Evolutionary conservation across 1,140 invertebrate species (phyloP).

Genomic region (Cydia fagiglandana): DNA sequence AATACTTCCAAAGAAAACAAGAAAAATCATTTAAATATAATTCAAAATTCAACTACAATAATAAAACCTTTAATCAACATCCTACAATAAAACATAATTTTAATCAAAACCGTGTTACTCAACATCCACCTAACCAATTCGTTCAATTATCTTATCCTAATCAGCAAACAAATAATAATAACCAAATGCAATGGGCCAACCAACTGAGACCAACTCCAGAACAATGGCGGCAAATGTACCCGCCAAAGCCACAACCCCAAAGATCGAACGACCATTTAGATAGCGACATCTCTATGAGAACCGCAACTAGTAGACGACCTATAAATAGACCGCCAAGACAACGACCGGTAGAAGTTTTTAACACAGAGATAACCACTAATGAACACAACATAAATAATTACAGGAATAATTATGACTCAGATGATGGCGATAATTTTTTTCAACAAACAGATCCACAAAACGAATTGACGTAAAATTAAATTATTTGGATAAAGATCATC

Average conservation of each 20-base stretch:
- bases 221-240: too few species aligned
- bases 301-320: background rate
- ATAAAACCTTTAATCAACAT: too few species aligned
- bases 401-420: background rate
- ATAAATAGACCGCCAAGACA: background rate
- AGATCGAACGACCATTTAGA: too few species aligned
- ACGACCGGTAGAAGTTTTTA: background rate
- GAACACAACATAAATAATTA: too few species aligned
- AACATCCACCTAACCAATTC: background rate
- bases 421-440: background rate
- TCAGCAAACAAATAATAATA: background rate
- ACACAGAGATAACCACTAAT: background rate
- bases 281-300: background rate
- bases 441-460: background rate
- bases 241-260: too few species aligned
- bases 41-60: background rate
- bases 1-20: background rate
- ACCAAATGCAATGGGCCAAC: background rate
- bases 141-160: background rate
- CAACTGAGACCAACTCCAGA: background rate
- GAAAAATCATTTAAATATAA: background rate
- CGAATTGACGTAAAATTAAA: slow-evolving; percentile 3
- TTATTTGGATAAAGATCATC: background rate
- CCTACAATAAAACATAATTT: background rate
- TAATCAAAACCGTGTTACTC: background rate